Conservation (phyloP, 2,888 invertebrate species). For the Cantharis rufa region DNA sequence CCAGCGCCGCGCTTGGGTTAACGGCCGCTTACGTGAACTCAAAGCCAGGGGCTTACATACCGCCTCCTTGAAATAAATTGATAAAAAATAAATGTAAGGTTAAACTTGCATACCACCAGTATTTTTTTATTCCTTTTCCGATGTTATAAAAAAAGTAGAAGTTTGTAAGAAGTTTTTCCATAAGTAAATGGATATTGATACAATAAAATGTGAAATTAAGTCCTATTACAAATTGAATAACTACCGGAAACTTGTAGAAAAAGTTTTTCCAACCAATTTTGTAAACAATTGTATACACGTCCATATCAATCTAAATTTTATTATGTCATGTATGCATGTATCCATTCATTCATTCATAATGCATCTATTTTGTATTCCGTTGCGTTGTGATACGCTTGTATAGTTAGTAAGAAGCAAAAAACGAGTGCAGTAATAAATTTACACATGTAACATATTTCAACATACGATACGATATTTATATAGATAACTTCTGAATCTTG, state of each 20-base stretch:
- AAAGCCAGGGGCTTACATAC: neutral
- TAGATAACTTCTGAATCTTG: constrained; percentile 28
- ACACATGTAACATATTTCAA: constrained; percentile 48
- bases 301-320: constrained; percentile 33
- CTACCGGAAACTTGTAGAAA: neutral
- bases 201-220: neutral
- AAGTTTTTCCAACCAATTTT: neutral
- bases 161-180: neutral
- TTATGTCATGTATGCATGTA: constrained; percentile 34
- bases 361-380: constrained; percentile 39
- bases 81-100: neutral
- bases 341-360: constrained; percentile 37
- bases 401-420: constrained; percentile 43
- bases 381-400: constrained; percentile 39
- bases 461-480: constrained; percentile 36
- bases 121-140: neutral
- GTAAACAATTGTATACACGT: constrained; percentile 19
- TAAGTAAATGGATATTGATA: neutral
- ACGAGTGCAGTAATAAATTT: constrained; percentile 44
- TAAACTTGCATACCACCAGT: neutral
- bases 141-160: neutral
- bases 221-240: neutral
- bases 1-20: neutral
- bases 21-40: neutral
- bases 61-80: neutral